phyloP scores from a whole-genome alignment of 2,888 invertebrate genomes.

The Drosophila robusta region DNA sequence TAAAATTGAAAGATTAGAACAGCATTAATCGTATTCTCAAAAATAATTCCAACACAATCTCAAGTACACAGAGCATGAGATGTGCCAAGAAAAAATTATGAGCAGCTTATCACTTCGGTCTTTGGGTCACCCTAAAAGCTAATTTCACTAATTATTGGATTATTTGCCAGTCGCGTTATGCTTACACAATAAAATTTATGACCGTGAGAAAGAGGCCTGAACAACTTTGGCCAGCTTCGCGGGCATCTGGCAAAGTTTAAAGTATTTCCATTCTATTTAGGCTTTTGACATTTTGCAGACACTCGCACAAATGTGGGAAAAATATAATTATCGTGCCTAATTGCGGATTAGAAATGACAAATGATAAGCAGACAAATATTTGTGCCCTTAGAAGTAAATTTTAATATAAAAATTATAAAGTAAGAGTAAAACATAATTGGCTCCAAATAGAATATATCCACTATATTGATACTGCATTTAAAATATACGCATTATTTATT shows the following conservation, averaged over 20 bases:
- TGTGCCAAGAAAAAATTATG: background rate
- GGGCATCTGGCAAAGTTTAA: slow-evolving; percentile 65
- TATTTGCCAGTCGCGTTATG: slow-evolving; percentile 55
- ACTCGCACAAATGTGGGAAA: slow-evolving; percentile 36
- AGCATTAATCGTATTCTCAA: too few relatives aligned
- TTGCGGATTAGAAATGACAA: slow-evolving; percentile 62
- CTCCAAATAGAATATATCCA: too few relatives aligned
- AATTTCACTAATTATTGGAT: slow-evolving; percentile 74
- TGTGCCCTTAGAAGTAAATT: background rate
- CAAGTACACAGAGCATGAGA: background rate
- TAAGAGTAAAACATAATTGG: background rate
- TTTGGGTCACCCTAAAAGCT: slow-evolving; percentile 36
- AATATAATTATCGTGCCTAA: slow-evolving; percentile 50
- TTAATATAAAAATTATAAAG: too few relatives aligned
- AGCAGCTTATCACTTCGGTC: slow-evolving; percentile 1
- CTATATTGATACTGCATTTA: too few relatives aligned
- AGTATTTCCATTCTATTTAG: slow-evolving; percentile 18
- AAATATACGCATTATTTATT: too few relatives aligned
- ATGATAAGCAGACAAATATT: slow-evolving; percentile 17
- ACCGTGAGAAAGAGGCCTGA: slow-evolving; percentile 32
- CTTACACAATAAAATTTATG: slow-evolving; percentile 63
- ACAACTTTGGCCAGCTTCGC: slow-evolving; percentile 17
- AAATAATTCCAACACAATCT: background rate
- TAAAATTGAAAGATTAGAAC: too few relatives aligned
- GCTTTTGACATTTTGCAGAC: slow-evolving; percentile 64